Base-by-base conservation (phyloP, 2,113 vertebrate species). In the Martes martes region DNA sequence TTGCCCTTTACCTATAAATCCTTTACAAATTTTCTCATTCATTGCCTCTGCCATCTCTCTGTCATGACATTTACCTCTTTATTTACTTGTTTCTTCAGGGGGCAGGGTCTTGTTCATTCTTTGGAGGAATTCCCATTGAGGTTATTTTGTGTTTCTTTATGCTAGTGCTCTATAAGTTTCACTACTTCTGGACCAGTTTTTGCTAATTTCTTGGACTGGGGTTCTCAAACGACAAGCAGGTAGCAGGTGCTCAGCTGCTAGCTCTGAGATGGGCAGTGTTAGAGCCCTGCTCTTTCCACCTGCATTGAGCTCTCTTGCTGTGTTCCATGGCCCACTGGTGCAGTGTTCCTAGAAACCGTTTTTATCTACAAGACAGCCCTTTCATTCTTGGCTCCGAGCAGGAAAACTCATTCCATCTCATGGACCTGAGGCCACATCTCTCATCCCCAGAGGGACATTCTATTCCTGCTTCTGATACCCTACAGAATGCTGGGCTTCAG, bases 311-410 rank as follows among this genome's bases (percentile, higher is more conserved):
- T 65, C 28, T 93, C 67, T 81, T 36, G 39, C 83, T 92, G 2
- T 65, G 81, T 76, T 28, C 47, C 71, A 19, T 19, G 19, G 87
- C 63, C 26, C 42, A 69, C 4, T 21, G 61, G n/a, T 31, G 18
- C 45, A 69, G 67, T 65, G 88, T 91, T 96, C 89, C 71, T 96
- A 67, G 65, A 89, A 83, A 57, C 14, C 9, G 6, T 69, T 94
- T 96, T 97, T 52, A 89, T 87, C 92, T 95, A 79, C 69, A 87
- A 91, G 74, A 55, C 39, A 96, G 28, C 14, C 10, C 63, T 92
- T 97, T 52, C 50, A 52, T 52, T 52, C 50, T 52, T 52, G 50
- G 4, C 15, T 52, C 50, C 15, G 50, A 52, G 50, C 50, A 52
- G 50, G 50, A 52, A 52, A 52, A 16, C 50, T 52, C 50, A 52